phyloP scores from a whole-genome alignment of 2,113 vertebrate species.

The Neodontobutis hainanensis region DNA sequence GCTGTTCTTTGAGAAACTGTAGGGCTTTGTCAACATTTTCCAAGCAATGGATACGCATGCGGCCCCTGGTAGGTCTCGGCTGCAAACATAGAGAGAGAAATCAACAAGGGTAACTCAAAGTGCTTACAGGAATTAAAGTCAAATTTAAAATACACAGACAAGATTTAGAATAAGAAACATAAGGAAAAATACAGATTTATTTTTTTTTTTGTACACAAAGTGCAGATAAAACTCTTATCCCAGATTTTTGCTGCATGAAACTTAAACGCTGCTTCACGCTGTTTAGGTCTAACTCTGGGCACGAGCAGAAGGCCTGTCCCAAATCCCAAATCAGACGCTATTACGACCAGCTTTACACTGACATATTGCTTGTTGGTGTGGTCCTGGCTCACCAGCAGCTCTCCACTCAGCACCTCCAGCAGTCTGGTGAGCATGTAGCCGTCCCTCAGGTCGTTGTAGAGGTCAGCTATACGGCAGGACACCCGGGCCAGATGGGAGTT shows the following conservation, averaged over 20 bases:
- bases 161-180: no score
- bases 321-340: no score
- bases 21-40: constrained; percentile 96
- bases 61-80: constrained; percentile 90
- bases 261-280: no score
- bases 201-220: no score
- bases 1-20: constrained; percentile 96
- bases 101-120: no score
- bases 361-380: neutral
- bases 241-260: no score
- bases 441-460: constrained; percentile 90
- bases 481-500: constrained; percentile 89
- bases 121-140: no score
- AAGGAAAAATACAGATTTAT: no score
- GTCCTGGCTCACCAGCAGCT: constrained; percentile 84
- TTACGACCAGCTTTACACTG: neutral
- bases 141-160: no score
- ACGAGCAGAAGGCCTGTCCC: no score
- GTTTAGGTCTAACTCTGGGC: no score
- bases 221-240: no score
- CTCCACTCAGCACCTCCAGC: constrained; percentile 93
- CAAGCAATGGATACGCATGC: constrained; percentile 95
- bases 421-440: constrained; percentile 91
- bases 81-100: constrained; percentile 36
- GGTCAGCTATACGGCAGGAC: constrained; percentile 88